Evolutionary conservation across 2,797 vertebrate species (phyloP).

Genomic region (Enteromius unitaeniatus): DNA sequence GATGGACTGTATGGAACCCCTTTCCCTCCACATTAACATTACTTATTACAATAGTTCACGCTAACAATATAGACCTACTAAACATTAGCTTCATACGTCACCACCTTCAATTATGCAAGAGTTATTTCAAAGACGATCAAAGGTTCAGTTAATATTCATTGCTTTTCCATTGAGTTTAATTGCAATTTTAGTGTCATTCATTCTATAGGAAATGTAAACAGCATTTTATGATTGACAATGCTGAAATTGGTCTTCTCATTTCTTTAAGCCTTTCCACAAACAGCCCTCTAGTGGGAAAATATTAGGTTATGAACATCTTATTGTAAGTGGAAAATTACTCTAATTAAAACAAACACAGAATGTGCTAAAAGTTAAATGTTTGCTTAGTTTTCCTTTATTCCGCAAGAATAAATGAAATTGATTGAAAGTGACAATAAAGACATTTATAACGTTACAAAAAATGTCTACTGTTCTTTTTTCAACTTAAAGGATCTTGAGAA

Average conservation of each 20-base stretch:
- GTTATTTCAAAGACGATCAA: background rate
- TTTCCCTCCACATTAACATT: background rate
- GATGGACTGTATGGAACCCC: background rate
- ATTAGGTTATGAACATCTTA: conserved; percentile 41
- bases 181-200: conserved; percentile 6
- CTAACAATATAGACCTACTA: background rate
- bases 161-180: background rate
- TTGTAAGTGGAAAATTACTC: background rate
- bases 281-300: conserved; percentile 15
- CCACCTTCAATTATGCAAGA: background rate
- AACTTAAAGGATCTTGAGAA: background rate
- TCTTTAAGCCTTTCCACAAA: background rate
- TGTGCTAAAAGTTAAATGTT: background rate
- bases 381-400: background rate
- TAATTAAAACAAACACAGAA: background rate
- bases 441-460: background rate
- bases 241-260: background rate
- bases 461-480: background rate
- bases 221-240: background rate
- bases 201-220: background rate
- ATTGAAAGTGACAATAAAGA: background rate
- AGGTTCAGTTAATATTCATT: background rate
- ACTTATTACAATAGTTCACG: too few species aligned
- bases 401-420: background rate
- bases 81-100: background rate